Evolutionary conservation across 1,140 invertebrate species (phyloP), one percentile per base, ranked within the genome.

Genomic region (Hylaeus volcanicus): DNA sequence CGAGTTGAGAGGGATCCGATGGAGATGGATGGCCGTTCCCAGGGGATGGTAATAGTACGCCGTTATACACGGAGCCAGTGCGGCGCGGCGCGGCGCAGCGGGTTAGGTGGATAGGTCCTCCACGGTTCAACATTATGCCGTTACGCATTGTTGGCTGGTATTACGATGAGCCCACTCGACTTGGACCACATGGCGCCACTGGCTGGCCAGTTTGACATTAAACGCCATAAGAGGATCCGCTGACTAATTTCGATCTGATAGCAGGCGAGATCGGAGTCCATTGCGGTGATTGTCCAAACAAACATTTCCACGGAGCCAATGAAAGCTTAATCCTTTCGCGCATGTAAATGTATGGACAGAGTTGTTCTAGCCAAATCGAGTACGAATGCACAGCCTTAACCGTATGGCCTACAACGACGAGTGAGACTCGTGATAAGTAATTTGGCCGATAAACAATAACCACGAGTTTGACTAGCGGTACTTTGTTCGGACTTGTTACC

Each of bases 1-100:
- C 77, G 81, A 69, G 87, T 82, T 91, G 90, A 93, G 89, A 91
- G 90, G 89, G 87, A 93, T 93, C 86, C 92, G 88, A 93, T 93
- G 92, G 90, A 93, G 92, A 93, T 92, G 89, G 90, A 93, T 93
- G 87, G 89, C 84, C 82, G 86, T 82, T 91, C 92, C 90, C 91
- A 68, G 74, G 92, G 91, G 90, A 91, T 81, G 80, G 83, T 91
- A 90, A 91, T 93, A 91, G 91, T 91, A 90, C 70, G 86, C 88
- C 85, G 82, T 87, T 26, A 86, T 82, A 88, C 68, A 74, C 68
- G 81, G 77, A 70, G 70, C 26, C 26, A 26, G 26, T 26, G 26
- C 26, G 26, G 26, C 26, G 26, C 26, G 26, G 26, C 26, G 26
- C 26, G 26, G 26, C 58, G 77, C 12, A 53, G 70, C 26, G 26